Conservation (phyloP, 2,797 vertebrate species). For the Ciconia nigra region DNA sequence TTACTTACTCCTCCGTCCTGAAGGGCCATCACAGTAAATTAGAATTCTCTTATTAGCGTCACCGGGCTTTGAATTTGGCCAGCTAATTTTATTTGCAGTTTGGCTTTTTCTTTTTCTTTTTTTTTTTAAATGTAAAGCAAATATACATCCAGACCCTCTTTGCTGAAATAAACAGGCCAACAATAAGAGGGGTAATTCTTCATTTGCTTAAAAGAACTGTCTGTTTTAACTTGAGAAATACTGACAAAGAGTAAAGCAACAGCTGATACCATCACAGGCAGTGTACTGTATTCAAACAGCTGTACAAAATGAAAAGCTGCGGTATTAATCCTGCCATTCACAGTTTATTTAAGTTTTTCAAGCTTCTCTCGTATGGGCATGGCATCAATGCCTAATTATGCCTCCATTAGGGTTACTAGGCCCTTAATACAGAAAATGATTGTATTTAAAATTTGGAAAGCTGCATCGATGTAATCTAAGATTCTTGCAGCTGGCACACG, state of each 20-base stretch:
- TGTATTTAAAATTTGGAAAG: constrained; percentile 54
- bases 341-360: constrained; percentile 61
- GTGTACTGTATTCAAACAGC: constrained; percentile 55
- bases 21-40: neutral
- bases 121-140: neutral
- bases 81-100: neutral
- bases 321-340: constrained; percentile 57
- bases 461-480: neutral
- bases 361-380: constrained; percentile 51
- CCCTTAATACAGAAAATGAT: constrained; percentile 54
- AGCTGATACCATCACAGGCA: constrained; percentile 49
- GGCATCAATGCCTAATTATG: constrained; percentile 59
- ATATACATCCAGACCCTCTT: neutral
- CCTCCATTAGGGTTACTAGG: constrained; percentile 13
- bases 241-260: constrained; percentile 4
- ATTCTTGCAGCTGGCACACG: neutral
- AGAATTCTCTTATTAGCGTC: neutral
- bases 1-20: neutral
- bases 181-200: constrained; percentile 2
- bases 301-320: constrained; percentile 39
- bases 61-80: neutral
- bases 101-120: neutral
- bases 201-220: constrained; percentile 8
- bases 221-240: constrained; percentile 28
- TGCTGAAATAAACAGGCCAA: neutral